phyloP scores from a whole-genome alignment of 2,797 vertebrate genomes.

The Melopsittacus undulatus region DNA sequence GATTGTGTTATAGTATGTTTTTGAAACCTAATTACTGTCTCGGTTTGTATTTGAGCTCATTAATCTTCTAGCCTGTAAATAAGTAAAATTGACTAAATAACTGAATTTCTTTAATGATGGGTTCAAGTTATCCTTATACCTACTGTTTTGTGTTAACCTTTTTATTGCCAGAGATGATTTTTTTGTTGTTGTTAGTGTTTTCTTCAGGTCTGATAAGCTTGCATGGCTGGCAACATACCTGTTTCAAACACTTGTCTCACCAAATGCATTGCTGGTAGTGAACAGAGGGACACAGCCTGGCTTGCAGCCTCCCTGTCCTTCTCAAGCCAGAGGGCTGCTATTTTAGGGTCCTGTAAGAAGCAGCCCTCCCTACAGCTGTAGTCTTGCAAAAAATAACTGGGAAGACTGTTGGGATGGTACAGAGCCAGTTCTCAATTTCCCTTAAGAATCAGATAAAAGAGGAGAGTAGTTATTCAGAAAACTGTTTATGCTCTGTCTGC shows the following conservation, averaged over 20 bases:
- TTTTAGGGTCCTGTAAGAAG: not conserved
- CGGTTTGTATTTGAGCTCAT: conserved; percentile 89
- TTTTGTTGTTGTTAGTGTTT: conserved; percentile 9
- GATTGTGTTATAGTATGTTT: conserved; percentile 95
- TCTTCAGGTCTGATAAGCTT: conserved; percentile 46
- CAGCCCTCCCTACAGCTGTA: not conserved
- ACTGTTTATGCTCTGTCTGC: not conserved
- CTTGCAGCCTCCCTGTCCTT: not conserved
- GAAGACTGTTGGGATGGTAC: not conserved
- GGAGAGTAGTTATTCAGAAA: not conserved
- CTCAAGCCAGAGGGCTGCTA: not conserved
- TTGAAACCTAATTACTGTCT: conserved; percentile 98
- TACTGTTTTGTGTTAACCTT: conserved; percentile 90
- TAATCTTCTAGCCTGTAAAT: conserved; percentile 95
- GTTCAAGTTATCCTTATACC: conserved; percentile 91
- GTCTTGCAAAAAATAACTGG: not conserved
- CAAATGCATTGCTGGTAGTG: rapidly evolving
- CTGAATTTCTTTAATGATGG: conserved; percentile 95
- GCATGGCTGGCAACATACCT: not conserved
- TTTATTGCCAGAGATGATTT: conserved; percentile 69
- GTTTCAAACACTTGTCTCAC: not conserved
- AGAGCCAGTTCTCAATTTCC: not conserved
- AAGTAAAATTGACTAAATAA: conserved; percentile 99
- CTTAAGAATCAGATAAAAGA: not conserved
- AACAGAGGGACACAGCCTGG: not conserved